A percentile compares a stretch with the other conserved stretches of the same genome.
Evolutionary conservation across 2,888 invertebrate genomes (phyloP).

Genomic region (Onchidella celtica): DNA sequence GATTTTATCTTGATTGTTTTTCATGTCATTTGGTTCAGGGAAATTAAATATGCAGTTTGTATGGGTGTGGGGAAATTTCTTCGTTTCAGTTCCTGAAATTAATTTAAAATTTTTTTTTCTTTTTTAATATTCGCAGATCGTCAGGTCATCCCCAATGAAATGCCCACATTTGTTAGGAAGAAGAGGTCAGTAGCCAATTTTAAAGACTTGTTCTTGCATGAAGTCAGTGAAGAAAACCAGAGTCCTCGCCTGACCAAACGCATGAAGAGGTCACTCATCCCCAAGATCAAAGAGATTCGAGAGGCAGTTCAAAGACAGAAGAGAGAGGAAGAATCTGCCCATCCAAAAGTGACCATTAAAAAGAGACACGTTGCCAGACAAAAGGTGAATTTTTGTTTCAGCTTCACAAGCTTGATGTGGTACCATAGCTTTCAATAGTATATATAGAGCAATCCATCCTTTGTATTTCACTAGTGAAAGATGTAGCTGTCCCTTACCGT

Average conservation of each 20-base stretch:
- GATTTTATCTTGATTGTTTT: no score
- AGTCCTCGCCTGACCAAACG: constrained; percentile 54
- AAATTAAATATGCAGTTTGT: no score
- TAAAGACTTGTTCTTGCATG: constrained; percentile 55
- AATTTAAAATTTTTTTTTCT: no score
- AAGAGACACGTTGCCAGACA: constrained; percentile 45
- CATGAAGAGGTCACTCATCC: constrained; percentile 52
- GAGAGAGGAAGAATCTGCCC: constrained; percentile 24
- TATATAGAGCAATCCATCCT: not conserved
- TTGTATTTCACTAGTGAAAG: not conserved
- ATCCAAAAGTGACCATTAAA: constrained; percentile 39
- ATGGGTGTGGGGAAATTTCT: no score
- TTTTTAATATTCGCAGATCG: constrained; percentile 68
- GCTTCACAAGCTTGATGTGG: no score
- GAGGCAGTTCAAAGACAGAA: constrained; percentile 29
- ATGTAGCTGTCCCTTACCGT: no score
- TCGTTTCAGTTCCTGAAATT: no score
- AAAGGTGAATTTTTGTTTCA: not conserved
- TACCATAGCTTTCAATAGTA: not conserved
- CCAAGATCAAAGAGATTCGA: constrained; percentile 45
- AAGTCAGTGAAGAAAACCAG: constrained; percentile 40
- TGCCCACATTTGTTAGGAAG: constrained; percentile 64
- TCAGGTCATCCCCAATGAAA: constrained; percentile 68
- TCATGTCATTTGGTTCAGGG: no score
- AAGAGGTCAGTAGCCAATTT: constrained; percentile 57